Evolutionary conservation across 1,140 invertebrate species (phyloP).

Genomic region (Lordiphosa mommai): DNA sequence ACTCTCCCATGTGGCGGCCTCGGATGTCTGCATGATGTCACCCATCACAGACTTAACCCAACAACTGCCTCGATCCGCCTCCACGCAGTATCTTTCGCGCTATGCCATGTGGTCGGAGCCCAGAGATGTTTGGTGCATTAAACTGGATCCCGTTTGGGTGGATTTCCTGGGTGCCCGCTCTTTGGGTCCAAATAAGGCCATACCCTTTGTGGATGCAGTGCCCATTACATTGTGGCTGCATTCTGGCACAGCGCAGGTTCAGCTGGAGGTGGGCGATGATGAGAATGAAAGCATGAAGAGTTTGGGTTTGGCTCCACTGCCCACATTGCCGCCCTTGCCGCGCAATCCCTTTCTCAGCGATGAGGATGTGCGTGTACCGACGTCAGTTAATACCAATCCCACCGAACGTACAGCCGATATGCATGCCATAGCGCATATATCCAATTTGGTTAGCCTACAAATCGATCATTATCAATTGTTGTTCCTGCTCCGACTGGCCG

Average conservation of each 20-base stretch:
- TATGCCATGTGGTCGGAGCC: constrained; percentile 91
- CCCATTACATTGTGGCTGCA: constrained; percentile 91
- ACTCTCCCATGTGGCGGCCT: constrained; percentile 83
- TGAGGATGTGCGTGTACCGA: constrained; percentile 52
- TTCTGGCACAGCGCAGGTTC: constrained; percentile 54
- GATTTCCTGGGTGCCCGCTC: constrained; percentile 92
- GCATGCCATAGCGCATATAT: constrained; percentile 86
- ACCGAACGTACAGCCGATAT: constrained; percentile 81
- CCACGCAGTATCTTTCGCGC: constrained; percentile 79
- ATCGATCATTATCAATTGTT: constrained; percentile 96
- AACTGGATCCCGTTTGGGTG: constrained; percentile 94
- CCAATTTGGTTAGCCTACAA: constrained; percentile 90
- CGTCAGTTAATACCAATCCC: constrained; percentile 1
- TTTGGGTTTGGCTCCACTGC: constrained; percentile 50
- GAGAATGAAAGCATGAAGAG: constrained; percentile 47
- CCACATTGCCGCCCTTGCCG: constrained; percentile 51
- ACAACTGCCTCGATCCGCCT: constrained; percentile 53
- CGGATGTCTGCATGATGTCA: constrained; percentile 60
- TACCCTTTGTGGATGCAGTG: constrained; percentile 94
- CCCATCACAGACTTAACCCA: constrained; percentile 36
- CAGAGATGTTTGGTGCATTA: constrained; percentile 92
- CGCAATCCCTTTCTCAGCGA: constrained; percentile 74
- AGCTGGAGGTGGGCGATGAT: constrained; percentile 37
- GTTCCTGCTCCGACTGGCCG: constrained; percentile 91
- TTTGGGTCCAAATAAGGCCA: constrained; percentile 85